A percentile compares a stretch with the other conserved stretches of the same genome.
Conservation (phyloP, 2,888 invertebrate species). For the Sceliomorpha sp. region DNA sequence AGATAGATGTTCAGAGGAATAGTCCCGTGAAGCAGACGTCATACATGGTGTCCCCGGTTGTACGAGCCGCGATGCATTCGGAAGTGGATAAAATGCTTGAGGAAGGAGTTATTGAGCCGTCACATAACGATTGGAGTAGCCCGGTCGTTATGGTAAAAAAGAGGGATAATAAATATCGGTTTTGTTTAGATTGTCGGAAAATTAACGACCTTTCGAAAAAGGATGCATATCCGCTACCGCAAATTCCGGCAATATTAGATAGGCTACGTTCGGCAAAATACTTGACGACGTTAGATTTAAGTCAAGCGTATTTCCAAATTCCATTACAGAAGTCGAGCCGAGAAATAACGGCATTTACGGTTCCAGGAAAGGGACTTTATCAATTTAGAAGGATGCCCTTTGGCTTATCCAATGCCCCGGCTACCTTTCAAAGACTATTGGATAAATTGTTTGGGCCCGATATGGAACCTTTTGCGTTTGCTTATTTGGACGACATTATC, state of each 20-base stretch:
- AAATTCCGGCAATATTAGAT: slow-evolving; percentile 14
- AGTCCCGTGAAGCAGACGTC: slow-evolving; percentile 15
- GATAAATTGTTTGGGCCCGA: not conserved
- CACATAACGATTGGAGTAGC: slow-evolving; percentile 58
- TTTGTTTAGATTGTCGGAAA: slow-evolving; percentile 63
- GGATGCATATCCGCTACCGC: slow-evolving; percentile 22
- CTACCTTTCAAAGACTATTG: slow-evolving; percentile 58
- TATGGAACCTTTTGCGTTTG: not conserved
- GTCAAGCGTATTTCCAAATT: slow-evolving; percentile 62
- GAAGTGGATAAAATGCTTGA: slow-evolving; percentile 67
- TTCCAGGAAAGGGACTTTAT: slow-evolving; percentile 62
- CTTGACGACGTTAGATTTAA: slow-evolving; percentile 12
- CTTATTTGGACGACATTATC: too few species aligned
- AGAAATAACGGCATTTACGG: slow-evolving; percentile 65
- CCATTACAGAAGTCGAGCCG: slow-evolving; percentile 50
- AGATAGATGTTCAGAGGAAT: slow-evolving; percentile 16
- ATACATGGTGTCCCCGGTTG: slow-evolving; percentile 15
- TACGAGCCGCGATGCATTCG: slow-evolving; percentile 8
- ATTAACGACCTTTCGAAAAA: slow-evolving; percentile 62
- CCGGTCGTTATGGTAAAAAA: slow-evolving; percentile 64
- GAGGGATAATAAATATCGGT: slow-evolving; percentile 59
- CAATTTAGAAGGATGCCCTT: slow-evolving; percentile 67
- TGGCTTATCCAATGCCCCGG: slow-evolving; percentile 61
- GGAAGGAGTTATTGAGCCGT: slow-evolving; percentile 58
- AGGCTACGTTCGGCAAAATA: slow-evolving; percentile 4